Percentiles rank a stretch among this genome's conserved stretches.
These are phyloP conservation scores for Engraulis encrasicolus DNA, from an alignment of 2,113 vertebrate species.

Conservation along the genomic window DNA sequence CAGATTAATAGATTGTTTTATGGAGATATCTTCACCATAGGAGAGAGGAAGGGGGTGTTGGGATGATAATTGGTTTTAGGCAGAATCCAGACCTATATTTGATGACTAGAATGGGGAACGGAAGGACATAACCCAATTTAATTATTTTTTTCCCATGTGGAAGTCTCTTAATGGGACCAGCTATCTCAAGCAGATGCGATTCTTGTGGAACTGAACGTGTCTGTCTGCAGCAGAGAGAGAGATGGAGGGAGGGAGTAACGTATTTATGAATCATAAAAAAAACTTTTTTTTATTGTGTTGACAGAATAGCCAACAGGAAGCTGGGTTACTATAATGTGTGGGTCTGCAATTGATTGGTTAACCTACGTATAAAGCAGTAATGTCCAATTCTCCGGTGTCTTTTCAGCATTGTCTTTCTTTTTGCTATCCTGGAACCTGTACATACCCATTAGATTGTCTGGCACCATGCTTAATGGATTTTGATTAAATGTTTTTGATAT, in stretches of 20 bases:
- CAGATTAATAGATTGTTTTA: not conserved
- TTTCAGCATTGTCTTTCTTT: not conserved
- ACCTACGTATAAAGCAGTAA: not conserved
- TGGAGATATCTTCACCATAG: not conserved
- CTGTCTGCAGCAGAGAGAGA: not conserved
- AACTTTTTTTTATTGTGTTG: not conserved
- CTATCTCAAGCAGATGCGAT: not conserved
- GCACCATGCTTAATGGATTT: constrained; percentile 11
- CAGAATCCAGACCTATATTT: constrained; percentile 11
- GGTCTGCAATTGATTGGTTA: not conserved
- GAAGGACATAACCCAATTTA: constrained; percentile 13
- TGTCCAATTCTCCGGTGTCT: not conserved
- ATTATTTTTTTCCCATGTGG: constrained; percentile 18
- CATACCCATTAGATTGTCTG: constrained; percentile 1
- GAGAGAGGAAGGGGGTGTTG: no score
- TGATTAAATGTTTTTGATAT: not conserved
- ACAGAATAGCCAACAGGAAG: not conserved
- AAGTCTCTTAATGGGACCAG: constrained; percentile 8
- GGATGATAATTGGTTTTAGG: constrained; percentile 2
- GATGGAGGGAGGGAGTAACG: not conserved
- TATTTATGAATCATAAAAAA: constrained; percentile 15
- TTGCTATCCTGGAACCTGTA: not conserved
- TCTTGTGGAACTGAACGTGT: constrained; percentile 9
- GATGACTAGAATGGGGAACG: not conserved
- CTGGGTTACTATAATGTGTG: not conserved